phyloP scores from a whole-genome alignment of 2,888 invertebrate species.

The Colostygia pectinataria region DNA sequence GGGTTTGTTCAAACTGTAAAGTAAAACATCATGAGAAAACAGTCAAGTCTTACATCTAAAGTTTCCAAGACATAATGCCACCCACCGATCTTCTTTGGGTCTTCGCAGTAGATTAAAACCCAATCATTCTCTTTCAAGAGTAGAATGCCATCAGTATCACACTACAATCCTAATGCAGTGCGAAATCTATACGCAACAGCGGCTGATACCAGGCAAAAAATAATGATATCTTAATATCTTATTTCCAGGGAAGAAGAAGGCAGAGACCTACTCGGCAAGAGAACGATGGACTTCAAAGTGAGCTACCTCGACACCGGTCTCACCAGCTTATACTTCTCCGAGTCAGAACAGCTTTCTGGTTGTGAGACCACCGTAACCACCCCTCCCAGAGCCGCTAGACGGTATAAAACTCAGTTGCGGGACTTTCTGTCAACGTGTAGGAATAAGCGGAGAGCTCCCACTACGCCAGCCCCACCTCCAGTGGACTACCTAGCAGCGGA shows the following conservation, averaged over 20 bases:
- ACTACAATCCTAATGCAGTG: no score
- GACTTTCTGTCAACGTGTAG: conserved; percentile 97
- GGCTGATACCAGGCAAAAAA: neutral
- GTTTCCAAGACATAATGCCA: no score
- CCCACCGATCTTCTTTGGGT: no score
- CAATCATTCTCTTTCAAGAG: no score
- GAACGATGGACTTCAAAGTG: conserved; percentile 99
- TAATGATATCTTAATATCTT: conserved; percentile 19
- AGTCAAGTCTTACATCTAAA: no score
- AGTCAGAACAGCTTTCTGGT: conserved; percentile 89
- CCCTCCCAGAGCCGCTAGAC: conserved; percentile 91
- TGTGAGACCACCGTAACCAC: conserved; percentile 85
- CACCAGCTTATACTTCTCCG: conserved; percentile 95
- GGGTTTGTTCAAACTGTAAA: no score
- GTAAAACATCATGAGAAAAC: no score
- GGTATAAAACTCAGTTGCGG: conserved; percentile 96
- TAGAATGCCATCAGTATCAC: no score
- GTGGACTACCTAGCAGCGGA: conserved; percentile 88
- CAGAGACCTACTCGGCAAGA: conserved; percentile 96
- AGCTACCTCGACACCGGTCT: conserved; percentile 97
- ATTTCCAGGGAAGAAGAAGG: conserved; percentile 97
- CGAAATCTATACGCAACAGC: no score
- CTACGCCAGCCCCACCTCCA: conserved; percentile 84
- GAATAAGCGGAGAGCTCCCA: conserved; percentile 87
- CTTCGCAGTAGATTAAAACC: no score